Evolutionary conservation across 2,797 vertebrate genomes (phyloP), one percentile per base, ranked within the genome.

Genomic region (Todus mexicanus): DNA sequence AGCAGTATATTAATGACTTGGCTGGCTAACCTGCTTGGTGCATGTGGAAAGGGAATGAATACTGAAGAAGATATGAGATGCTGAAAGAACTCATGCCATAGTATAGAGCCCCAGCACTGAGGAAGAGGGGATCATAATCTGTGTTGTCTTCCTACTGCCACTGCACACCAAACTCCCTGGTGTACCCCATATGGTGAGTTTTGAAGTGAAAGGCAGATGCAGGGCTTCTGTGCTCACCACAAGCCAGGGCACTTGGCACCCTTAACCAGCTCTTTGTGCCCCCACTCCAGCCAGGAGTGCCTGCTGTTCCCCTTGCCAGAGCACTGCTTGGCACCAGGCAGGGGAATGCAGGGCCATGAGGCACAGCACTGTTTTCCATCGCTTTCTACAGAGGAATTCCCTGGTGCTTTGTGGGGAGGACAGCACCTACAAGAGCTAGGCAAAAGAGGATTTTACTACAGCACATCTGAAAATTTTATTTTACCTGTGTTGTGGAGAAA

Each of bases 271-370:
- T 50, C 14, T 50, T 26, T 2, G 0, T 45, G 33, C 4, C 51
- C 9, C 19, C 0, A 2, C 20, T 60, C 48, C 4, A 1, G 29
- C 12, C 76, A 53, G 53, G 33, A 48, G 5, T 9, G 9, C 17
- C 35, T 27, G 12, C 48, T 63, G 15, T 37, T 60, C 26, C 60
- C 18, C 43, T 61, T 37, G 47, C 17, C 54, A 33, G 40, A 45
- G 35, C 38, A 33, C 0, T 0, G 9, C 18, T 29, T 2, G 0
- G 50, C 2, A 0, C 5, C 57, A 35, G 80, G 22, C 9, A 37
- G 31, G 12, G 2, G 18, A 66, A 35, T 8, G 26, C 23, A 56
- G 16, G 45, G 18, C 2, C 3, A 16, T 26, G 20, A 12, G 38
- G 11, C 9, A 51, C 38, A 35, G 16, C 40, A 15, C 45, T 33